A percentile compares a stretch with the other conserved stretches of the same genome.
Conservation (phyloP, 2,113 vertebrate species). For the Cariama cristata region DNA sequence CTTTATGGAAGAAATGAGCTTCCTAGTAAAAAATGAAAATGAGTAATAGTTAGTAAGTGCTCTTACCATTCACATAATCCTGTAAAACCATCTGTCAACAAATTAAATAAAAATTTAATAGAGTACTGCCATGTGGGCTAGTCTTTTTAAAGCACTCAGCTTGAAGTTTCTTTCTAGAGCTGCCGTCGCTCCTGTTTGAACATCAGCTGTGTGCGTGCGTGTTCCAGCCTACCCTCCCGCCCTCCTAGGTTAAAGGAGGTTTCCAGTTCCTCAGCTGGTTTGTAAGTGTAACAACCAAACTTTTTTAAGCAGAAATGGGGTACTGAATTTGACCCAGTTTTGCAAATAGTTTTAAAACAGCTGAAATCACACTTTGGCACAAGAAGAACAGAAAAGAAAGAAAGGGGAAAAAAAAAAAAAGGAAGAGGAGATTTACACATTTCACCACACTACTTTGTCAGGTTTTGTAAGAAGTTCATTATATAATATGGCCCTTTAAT, state of each 20-base stretch:
- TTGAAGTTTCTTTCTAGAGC: background rate
- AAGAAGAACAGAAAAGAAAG: constrained; percentile 12
- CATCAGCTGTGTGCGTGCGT: background rate
- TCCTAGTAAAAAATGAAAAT: constrained; percentile 66
- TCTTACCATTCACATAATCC: constrained; percentile 36
- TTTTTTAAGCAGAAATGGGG: background rate
- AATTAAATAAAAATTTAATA: background rate
- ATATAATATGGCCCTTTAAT: background rate
- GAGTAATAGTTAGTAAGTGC: constrained; percentile 64
- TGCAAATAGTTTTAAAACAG: background rate
- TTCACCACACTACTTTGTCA: background rate
- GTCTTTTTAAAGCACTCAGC: background rate
- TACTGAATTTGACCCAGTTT: constrained; percentile 20
- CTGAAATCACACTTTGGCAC: background rate
- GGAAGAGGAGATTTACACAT: background rate
- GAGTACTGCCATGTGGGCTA: background rate
- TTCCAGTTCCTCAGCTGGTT: background rate
- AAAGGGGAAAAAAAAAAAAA: background rate
- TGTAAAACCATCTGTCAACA: constrained; percentile 47
- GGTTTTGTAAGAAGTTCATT: background rate
- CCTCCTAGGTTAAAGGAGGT: background rate
- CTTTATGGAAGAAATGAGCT: constrained; percentile 53
- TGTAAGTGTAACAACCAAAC: background rate
- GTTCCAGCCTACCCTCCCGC: background rate
- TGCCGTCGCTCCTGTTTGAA: background rate